These are phyloP conservation scores for Scaptomyza flava DNA, from an alignment of 2,888 invertebrate species.

Conservation along the genomic window DNA sequence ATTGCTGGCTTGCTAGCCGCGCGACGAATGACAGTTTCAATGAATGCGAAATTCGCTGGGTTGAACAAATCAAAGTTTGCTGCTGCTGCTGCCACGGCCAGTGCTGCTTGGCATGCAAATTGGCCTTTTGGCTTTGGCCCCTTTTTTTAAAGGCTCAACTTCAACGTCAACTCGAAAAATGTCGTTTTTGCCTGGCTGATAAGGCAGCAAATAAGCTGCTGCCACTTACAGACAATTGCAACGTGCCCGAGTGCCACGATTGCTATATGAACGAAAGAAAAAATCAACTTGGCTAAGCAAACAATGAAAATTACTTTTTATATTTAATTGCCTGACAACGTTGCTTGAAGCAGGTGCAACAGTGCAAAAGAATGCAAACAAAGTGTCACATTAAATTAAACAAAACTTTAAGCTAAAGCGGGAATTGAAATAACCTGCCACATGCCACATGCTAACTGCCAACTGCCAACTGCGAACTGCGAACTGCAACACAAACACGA, in stretches of 20 bases:
- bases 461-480: slow-evolving; percentile 46
- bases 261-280: neutral
- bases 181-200: slow-evolving; percentile 21
- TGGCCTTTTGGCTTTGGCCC: slow-evolving; percentile 38
- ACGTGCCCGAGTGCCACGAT: slow-evolving; percentile 29
- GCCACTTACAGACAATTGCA: slow-evolving; percentile 20
- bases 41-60: slow-evolving; percentile 57
- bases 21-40: slow-evolving; percentile 62
- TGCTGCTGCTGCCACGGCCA: neutral
- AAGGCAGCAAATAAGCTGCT: slow-evolving; percentile 33
- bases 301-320: slow-evolving; percentile 72
- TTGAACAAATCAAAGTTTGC: slow-evolving; percentile 45
- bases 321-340: slow-evolving; percentile 65
- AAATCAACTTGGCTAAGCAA: slow-evolving; percentile 37
- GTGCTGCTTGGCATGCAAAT: slow-evolving; percentile 44
- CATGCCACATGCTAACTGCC: slow-evolving; percentile 33
- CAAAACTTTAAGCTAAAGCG: slow-evolving; percentile 46
- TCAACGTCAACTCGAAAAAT: slow-evolving; percentile 3
- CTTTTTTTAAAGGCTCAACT: slow-evolving; percentile 1
- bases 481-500: slow-evolving; percentile 61
- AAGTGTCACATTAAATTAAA: slow-evolving; percentile 60
- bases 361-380: slow-evolving; percentile 44
- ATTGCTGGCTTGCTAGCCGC: neutral
- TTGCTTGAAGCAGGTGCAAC: slow-evolving; percentile 7
- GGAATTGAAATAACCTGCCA: slow-evolving; percentile 56